These are phyloP conservation scores for Eremophila alpestris DNA, from an alignment of 2,797 vertebrate genomes.

Conservation along the genomic window DNA sequence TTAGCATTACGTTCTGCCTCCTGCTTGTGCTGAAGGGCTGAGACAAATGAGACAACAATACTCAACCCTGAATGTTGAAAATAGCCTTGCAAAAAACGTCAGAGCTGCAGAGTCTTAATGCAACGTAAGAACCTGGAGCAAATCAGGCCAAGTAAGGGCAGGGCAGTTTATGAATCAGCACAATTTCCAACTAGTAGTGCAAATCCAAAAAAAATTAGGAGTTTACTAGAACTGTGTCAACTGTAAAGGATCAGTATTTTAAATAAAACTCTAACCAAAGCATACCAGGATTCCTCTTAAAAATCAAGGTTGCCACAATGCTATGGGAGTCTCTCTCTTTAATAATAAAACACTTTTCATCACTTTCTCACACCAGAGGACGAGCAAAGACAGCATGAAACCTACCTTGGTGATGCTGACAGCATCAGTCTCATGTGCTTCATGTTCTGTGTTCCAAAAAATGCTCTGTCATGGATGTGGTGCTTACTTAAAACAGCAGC, in stretches of 20 bases:
- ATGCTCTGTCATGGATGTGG: not conserved
- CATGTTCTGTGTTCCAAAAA: not conserved
- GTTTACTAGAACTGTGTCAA: not conserved
- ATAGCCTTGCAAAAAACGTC: not conserved
- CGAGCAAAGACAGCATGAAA: not conserved
- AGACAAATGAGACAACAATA: not conserved
- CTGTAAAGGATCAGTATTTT: not conserved
- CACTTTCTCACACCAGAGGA: not conserved
- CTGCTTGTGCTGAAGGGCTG: not conserved
- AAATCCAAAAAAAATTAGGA: not conserved
- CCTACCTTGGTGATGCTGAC: accelerated
- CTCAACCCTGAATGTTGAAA: not conserved
- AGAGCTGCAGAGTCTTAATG: not conserved
- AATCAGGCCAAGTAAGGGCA: not conserved
- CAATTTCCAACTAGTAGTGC: not conserved
- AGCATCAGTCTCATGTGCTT: not conserved
- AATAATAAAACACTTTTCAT: not conserved
- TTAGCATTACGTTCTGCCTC: not conserved
- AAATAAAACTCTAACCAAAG: not conserved
- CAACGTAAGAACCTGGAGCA: not conserved
- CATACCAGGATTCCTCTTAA: not conserved
- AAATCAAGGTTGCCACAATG: not conserved
- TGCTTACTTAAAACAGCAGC: not conserved
- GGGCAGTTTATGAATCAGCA: not conserved
- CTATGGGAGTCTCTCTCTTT: not conserved